Evolutionary conservation across 2,113 vertebrate genomes (phyloP).

Genomic region (Nycticebus coucang): DNA sequence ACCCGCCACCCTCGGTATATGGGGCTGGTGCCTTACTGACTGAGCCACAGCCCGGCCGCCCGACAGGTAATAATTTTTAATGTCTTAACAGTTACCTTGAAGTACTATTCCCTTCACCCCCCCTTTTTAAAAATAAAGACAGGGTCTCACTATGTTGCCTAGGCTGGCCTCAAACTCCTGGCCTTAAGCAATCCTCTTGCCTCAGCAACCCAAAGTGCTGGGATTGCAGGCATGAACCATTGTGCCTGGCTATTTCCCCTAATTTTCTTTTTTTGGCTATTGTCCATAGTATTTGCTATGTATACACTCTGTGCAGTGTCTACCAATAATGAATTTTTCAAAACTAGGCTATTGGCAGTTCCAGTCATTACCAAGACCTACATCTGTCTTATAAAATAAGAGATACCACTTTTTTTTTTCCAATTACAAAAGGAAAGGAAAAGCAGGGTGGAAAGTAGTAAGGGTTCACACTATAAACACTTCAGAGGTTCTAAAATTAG

Average conservation of each 20-base stretch:
- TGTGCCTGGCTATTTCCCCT: too few relatives aligned
- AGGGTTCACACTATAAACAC: neutral
- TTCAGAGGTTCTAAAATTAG: neutral
- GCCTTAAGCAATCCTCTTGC: too few relatives aligned
- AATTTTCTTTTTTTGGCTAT: neutral
- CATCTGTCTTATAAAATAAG: neutral
- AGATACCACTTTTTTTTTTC: neutral
- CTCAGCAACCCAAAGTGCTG: too few relatives aligned
- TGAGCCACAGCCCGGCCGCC: too few relatives aligned
- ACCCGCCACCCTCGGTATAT: too few relatives aligned
- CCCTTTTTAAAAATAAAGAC: too few relatives aligned
- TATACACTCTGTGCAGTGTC: neutral
- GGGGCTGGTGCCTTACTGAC: too few relatives aligned
- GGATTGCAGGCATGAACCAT: too few relatives aligned
- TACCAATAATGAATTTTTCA: neutral
- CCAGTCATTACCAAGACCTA: neutral
- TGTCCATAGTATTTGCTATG: neutral
- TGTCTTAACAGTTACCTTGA: neutral
- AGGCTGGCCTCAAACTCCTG: too few relatives aligned
- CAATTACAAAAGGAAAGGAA: neutral
- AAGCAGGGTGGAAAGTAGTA: neutral
- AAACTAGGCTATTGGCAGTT: neutral
- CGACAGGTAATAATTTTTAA: neutral
- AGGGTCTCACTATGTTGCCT: too few relatives aligned
- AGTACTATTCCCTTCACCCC: neutral